phyloP scores from a whole-genome alignment of 1,140 invertebrate genomes.

The silkworm (Bombyx mori) region DNA sequence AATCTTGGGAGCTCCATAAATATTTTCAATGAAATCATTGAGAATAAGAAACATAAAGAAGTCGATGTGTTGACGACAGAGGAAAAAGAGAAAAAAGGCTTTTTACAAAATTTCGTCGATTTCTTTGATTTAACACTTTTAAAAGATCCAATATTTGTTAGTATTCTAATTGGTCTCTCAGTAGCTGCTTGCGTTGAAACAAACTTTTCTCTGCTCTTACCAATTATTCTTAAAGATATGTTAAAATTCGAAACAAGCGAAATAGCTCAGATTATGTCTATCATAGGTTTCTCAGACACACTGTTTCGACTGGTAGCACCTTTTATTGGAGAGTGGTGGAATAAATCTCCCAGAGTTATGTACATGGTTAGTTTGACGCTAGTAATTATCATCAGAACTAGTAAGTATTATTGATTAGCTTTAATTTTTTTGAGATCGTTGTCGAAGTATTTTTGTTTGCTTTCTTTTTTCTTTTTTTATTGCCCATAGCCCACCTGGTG shows the following conservation, averaged over 20 bases:
- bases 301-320: constrained; percentile 73
- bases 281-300: constrained; percentile 73
- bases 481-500: too few relatives aligned
- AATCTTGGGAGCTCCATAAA: constrained; percentile 62
- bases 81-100: constrained; percentile 24
- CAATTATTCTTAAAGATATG: constrained; percentile 76
- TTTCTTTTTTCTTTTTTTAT: too few relatives aligned
- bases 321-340: constrained; percentile 74
- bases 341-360: constrained; percentile 73
- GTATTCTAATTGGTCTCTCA: constrained; percentile 78
- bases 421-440: not conserved
- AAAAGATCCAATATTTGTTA: constrained; percentile 67
- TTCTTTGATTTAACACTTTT: constrained; percentile 61
- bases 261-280: constrained; percentile 75
- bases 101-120: constrained; percentile 34
- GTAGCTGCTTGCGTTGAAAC: constrained; percentile 78
- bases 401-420: constrained; percentile 64
- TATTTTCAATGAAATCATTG: constrained; percentile 48
- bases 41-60: constrained; percentile 26
- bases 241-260: constrained; percentile 68
- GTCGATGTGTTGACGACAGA: constrained; percentile 9
- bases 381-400: constrained; percentile 73
- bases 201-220: constrained; percentile 77
- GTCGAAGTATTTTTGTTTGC: too few relatives aligned
- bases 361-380: constrained; percentile 74